Evolutionary conservation across 2,797 vertebrate genomes (phyloP).

Genomic region (Accipiter minullus): DNA sequence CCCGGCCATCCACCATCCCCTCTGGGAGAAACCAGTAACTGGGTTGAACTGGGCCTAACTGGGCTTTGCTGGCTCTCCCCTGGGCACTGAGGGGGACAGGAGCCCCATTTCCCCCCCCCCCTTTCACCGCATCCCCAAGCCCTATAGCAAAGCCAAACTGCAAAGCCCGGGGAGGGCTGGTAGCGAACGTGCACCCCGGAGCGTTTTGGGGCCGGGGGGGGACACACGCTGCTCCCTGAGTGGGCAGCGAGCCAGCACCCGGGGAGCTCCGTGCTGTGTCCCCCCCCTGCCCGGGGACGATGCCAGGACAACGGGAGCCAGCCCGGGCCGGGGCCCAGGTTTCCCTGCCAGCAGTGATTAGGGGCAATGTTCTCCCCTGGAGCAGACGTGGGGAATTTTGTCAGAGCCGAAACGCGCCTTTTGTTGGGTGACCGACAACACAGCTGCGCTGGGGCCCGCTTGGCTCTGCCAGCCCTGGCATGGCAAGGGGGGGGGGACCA

Average conservation of each 20-base stretch:
- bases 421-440: not conserved
- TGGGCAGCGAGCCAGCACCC: not conserved
- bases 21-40: not conserved
- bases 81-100: not conserved
- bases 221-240: not conserved
- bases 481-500: not conserved
- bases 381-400: not conserved
- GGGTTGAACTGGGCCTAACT: not conserved
- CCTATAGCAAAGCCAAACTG: fast-evolving
- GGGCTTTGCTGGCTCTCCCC: not conserved
- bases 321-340: not conserved
- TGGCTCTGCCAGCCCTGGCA: not conserved
- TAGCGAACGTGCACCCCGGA: fast-evolving
- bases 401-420: not conserved
- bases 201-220: no score
- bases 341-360: constrained; percentile 8
- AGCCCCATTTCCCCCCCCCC: not conserved
- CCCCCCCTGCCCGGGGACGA: not conserved
- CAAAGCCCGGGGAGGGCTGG: not conserved
- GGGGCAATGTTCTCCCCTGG: not conserved
- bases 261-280: not conserved
- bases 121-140: fast-evolving
- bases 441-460: not conserved
- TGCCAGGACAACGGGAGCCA: not conserved
- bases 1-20: fast-evolving